Conservation (phyloP, 2,888 invertebrate species). For the Yponomeuta sedellus region DNA sequence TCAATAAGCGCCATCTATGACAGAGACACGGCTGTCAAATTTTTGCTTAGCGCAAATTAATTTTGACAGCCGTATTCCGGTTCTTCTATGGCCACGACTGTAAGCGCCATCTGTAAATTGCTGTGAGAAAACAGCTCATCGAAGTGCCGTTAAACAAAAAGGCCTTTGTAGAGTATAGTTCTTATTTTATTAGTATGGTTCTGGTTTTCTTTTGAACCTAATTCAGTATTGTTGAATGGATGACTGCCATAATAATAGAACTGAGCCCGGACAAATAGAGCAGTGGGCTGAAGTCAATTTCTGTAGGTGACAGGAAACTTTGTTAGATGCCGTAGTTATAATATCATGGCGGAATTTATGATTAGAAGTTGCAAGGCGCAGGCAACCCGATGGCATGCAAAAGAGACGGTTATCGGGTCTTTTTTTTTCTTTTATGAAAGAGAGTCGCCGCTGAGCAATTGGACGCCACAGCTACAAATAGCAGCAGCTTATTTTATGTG, state of each 20-base stretch:
- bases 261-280: conserved; percentile 24
- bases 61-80: no score
- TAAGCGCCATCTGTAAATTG: no score
- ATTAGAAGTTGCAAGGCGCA: conserved; percentile 43
- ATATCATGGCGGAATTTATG: conserved; percentile 45
- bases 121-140: no score
- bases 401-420: conserved; percentile 34
- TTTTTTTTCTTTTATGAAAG: conserved; percentile 20
- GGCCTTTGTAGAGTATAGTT: no score
- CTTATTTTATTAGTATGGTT: no score
- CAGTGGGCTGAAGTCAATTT: conserved; percentile 39
- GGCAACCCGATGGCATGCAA: conserved; percentile 28
- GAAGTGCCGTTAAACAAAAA: no score
- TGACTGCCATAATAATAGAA: background rate
- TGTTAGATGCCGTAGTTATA: conserved; percentile 54
- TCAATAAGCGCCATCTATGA: no score
- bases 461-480: background rate
- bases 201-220: background rate
- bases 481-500: background rate
- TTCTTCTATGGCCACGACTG: no score
- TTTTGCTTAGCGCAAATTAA: no score
- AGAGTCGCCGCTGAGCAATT: background rate
- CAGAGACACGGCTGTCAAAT: no score
- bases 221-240: background rate
- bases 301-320: conserved; percentile 52